Conservation (phyloP, 2,113 vertebrate genomes). For the Herpailurus yagouaroundi region DNA sequence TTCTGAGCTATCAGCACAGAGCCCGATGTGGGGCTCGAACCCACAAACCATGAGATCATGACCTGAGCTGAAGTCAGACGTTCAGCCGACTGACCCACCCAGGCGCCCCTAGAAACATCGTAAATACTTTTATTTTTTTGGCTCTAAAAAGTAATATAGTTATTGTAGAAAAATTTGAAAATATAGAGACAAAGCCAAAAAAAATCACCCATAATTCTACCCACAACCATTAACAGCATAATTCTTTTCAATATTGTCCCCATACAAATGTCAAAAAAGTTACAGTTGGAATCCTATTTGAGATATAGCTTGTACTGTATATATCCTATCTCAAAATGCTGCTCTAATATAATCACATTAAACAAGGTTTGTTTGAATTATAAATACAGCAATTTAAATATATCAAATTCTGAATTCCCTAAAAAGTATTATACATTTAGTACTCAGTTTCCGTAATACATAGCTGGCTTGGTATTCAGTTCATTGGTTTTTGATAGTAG, state of each 20-base stretch:
- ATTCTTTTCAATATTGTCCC: slow-evolving; percentile 15
- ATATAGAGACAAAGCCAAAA: background rate
- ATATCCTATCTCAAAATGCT: slow-evolving; percentile 21
- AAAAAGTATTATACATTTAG: background rate
- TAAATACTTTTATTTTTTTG: background rate
- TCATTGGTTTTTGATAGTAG: background rate
- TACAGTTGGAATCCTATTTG: background rate
- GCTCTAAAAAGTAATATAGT: slow-evolving; percentile 14
- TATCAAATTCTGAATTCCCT: slow-evolving; percentile 50
- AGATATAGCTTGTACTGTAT: background rate
- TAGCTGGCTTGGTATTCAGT: background rate
- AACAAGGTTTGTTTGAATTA: slow-evolving; percentile 8
- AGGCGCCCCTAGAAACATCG: background rate
- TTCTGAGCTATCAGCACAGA: no score
- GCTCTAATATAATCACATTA: background rate
- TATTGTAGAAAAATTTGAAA: slow-evolving; percentile 25
- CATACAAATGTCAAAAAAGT: background rate
- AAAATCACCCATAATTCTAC: background rate
- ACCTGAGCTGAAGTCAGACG: no score
- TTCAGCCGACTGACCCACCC: no score
- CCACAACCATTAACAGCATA: background rate
- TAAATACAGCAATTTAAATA: slow-evolving; percentile 28
- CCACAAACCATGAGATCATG: no score
- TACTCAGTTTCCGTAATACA: background rate
- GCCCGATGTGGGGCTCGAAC: no score